Evolutionary conservation across 2,113 vertebrate species (phyloP).

Genomic region (Pungitius pungitius): DNA sequence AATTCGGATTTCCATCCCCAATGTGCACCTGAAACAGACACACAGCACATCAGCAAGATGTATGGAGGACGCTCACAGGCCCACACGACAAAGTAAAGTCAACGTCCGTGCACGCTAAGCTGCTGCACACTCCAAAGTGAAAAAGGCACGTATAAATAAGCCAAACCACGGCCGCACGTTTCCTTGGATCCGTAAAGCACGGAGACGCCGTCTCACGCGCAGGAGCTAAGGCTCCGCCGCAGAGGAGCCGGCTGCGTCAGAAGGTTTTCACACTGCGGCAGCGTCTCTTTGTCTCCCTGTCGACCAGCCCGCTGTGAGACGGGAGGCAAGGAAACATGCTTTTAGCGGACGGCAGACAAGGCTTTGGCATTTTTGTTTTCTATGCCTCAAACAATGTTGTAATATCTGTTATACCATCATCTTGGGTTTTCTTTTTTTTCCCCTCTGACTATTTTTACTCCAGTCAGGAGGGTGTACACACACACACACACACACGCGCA

Average conservation of each 20-base stretch:
- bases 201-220: conserved; percentile 36
- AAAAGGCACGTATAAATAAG: neutral
- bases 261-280: conserved; percentile 77
- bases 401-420: conserved; percentile 23
- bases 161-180: conserved; percentile 13
- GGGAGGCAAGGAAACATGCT: conserved; percentile 75
- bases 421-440: conserved; percentile 15
- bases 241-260: conserved; percentile 76
- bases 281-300: conserved; percentile 80
- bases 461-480: conserved; percentile 9
- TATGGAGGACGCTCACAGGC: conserved; percentile 5
- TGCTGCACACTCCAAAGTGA: conserved; percentile 7
- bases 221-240: conserved; percentile 50
- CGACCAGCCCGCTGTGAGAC: conserved; percentile 77
- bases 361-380: conserved; percentile 57
- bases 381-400: conserved; percentile 28
- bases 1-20: conserved; percentile 60
- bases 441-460: conserved; percentile 17
- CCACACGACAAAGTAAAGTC: neutral
- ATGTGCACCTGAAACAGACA: conserved; percentile 8
- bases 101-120: conserved; percentile 22
- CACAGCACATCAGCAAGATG: neutral
- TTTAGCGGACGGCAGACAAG: conserved; percentile 44
- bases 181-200: conserved; percentile 19
- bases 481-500: too few relatives aligned